Evolutionary conservation across 2,113 vertebrate genomes (phyloP).

Genomic region (Raja brachyura): DNA sequence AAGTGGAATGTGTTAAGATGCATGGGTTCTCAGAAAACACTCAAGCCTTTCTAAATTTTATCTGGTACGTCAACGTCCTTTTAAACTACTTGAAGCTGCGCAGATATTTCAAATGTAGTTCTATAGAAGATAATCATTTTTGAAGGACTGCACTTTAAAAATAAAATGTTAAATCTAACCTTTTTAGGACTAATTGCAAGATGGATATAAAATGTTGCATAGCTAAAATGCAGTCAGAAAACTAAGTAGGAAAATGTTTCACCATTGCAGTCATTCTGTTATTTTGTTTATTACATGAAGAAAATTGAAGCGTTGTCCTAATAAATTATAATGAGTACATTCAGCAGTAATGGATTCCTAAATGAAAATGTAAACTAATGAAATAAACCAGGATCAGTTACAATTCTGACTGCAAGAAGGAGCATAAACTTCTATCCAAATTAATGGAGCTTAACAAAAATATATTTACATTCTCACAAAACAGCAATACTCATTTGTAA

Average conservation of each 20-base stretch:
- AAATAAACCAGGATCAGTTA: neutral
- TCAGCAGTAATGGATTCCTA: too few species aligned
- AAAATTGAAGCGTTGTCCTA: too few species aligned
- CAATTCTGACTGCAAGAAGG: neutral
- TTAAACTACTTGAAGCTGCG: neutral
- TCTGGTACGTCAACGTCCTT: neutral
- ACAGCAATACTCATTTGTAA: neutral
- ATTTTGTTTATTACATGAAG: too few species aligned
- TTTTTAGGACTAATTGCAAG: too few species aligned
- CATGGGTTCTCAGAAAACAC: neutral
- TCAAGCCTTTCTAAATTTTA: neutral
- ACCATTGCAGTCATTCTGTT: too few species aligned
- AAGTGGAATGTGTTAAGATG: neutral
- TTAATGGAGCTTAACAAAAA: constrained; percentile 20
- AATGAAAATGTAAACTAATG: neutral
- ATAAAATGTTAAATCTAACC: too few species aligned
- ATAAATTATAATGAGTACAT: too few species aligned
- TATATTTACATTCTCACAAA: neutral
- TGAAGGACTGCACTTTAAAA: neutral
- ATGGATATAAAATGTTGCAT: too few species aligned
- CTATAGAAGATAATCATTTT: neutral
- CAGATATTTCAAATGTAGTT: neutral
- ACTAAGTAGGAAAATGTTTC: too few species aligned
- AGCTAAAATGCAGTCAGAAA: too few species aligned
- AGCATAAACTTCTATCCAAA: neutral